These are phyloP conservation scores for Fulica atra DNA, from an alignment of 2,113 vertebrate genomes.

Conservation along the genomic window DNA sequence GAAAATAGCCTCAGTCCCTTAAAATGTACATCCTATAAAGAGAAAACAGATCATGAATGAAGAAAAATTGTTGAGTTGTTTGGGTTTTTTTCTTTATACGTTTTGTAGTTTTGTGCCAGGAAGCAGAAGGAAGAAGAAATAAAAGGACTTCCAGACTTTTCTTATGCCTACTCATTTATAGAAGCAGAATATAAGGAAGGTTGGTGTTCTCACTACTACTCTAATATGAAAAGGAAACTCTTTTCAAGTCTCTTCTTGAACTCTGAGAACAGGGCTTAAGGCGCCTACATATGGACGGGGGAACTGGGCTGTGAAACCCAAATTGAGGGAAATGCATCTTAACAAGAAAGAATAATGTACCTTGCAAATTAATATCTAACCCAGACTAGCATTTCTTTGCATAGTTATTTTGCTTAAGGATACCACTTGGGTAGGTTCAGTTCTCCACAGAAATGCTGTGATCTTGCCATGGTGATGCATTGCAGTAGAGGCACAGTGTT, in stretches of 20 bases:
- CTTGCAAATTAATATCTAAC: neutral
- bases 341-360: neutral
- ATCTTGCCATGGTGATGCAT: accelerated
- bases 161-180: neutral
- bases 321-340: neutral
- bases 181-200: neutral
- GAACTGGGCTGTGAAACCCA: neutral
- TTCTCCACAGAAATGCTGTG: neutral
- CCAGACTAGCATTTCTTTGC: neutral
- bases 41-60: neutral
- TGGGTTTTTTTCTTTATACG: neutral
- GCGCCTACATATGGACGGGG: neutral
- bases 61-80: neutral
- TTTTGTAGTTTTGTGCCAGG: neutral
- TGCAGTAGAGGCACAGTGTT: too few relatives aligned
- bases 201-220: neutral
- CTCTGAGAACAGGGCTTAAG: neutral
- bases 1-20: neutral
- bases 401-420: neutral
- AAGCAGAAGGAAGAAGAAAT: neutral
- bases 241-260: neutral
- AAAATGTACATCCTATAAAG: neutral
- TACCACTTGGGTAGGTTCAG: neutral
- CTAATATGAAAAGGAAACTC: neutral
- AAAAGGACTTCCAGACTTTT: neutral